Percentiles rank a stretch among this genome's conserved stretches.
These are phyloP conservation scores for Pseudolaguvia tuberculata DNA, from an alignment of 2,113 vertebrate genomes.

Conservation along the genomic window DNA sequence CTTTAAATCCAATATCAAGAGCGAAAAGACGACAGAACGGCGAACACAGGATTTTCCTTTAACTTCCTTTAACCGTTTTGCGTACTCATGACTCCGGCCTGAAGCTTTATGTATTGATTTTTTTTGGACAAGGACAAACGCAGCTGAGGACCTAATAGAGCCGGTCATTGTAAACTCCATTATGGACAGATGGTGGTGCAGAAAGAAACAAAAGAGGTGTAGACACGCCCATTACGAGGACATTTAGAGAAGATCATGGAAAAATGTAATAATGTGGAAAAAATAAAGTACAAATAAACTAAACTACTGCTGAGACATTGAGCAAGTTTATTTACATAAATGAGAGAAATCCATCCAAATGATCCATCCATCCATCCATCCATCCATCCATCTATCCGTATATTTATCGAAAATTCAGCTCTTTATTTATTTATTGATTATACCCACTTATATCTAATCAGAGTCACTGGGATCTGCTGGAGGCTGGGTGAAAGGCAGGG, in stretches of 20 bases:
- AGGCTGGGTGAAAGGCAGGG: too few species aligned
- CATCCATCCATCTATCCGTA: too few species aligned
- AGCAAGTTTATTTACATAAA: too few species aligned
- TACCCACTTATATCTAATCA: too few species aligned
- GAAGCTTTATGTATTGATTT: constrained; percentile 35
- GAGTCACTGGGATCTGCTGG: too few species aligned
- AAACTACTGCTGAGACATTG: background rate
- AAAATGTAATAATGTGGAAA: too few species aligned
- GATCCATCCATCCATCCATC: too few species aligned
- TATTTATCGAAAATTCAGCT: too few species aligned
- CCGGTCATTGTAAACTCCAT: background rate
- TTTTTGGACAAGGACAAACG: constrained; percentile 29
- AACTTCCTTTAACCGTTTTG: constrained; percentile 1
- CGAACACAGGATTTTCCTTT: background rate
- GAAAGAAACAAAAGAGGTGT: background rate
- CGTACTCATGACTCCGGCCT: constrained; percentile 6
- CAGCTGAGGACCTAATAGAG: constrained; percentile 30
- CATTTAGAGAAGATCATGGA: background rate
- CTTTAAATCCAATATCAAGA: constrained; percentile 1
- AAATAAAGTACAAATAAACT: background rate
- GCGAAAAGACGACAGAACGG: background rate
- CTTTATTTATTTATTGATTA: too few species aligned
- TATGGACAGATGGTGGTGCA: constrained; percentile 38
- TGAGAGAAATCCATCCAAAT: too few species aligned
- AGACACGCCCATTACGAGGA: background rate